Evolutionary conservation across 2,113 vertebrate species (phyloP).

Genomic region (Felis chaus): DNA sequence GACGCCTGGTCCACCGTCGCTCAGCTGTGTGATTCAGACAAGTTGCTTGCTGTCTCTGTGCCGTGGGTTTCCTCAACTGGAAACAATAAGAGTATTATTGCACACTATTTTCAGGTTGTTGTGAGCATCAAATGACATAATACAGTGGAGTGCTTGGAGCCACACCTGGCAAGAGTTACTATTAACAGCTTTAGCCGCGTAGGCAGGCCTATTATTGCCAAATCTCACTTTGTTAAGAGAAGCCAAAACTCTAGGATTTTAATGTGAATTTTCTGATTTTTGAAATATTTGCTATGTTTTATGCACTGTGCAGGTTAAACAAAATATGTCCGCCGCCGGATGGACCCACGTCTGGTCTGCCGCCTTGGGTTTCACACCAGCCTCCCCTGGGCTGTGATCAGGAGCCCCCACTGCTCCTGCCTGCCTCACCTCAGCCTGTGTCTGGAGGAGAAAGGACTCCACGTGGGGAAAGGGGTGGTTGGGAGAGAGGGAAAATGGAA

Average conservation of each 20-base stretch:
- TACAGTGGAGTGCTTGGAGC: neutral
- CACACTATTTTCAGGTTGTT: neutral
- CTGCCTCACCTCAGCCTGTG: neutral
- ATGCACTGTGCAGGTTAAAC: neutral
- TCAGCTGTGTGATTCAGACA: neutral
- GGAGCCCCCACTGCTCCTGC: neutral
- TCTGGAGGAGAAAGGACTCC: conserved; percentile 14
- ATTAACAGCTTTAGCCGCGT: neutral
- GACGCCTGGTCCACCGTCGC: neutral
- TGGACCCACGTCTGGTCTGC: conserved; percentile 26
- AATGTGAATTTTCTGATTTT: neutral
- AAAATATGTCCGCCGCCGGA: neutral
- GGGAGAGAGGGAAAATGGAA: neutral
- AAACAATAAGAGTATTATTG: neutral
- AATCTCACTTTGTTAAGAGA: conserved; percentile 10
- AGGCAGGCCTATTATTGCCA: neutral
- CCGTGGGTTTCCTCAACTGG: neutral
- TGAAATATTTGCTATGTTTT: neutral
- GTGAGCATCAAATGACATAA: neutral
- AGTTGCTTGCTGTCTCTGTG: neutral
- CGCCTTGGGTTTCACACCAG: neutral
- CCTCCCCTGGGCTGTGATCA: neutral
- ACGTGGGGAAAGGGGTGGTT: neutral
- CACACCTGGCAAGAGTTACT: neutral
- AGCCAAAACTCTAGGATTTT: neutral